Evolutionary conservation across 2,113 vertebrate genomes (phyloP).

Genomic region (Morone chrysops): DNA sequence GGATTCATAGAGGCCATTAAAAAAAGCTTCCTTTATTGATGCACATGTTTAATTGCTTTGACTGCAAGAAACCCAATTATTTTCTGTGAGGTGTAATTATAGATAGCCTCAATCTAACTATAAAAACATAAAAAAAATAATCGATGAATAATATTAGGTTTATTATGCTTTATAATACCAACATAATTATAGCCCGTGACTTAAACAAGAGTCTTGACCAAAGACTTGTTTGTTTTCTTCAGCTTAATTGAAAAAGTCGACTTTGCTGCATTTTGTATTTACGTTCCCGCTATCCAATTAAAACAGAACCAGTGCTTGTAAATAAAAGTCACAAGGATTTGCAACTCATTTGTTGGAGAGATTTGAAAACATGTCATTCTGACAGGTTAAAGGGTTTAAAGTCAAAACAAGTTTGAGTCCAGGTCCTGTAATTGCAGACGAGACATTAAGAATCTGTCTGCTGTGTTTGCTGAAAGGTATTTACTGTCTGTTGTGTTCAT

Average conservation of each 20-base stretch:
- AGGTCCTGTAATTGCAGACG: neutral
- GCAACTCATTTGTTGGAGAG: constrained; percentile 4
- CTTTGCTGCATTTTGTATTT: neutral
- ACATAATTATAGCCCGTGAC: constrained; percentile 31
- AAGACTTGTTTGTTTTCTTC: neutral
- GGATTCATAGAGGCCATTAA: neutral
- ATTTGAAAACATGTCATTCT: constrained; percentile 24
- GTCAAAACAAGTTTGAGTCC: neutral
- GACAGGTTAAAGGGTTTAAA: constrained; percentile 10
- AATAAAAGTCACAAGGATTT: constrained; percentile 19
- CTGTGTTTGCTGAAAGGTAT: neutral
- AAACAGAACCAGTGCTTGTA: neutral
- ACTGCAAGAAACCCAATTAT: constrained; percentile 53
- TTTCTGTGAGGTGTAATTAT: constrained; percentile 49
- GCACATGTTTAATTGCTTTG: constrained; percentile 28
- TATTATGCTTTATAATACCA: constrained; percentile 5
- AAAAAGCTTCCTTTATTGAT: constrained; percentile 8
- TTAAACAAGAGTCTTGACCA: neutral
- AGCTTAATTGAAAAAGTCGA: neutral
- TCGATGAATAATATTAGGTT: neutral
- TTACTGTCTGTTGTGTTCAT: neutral
- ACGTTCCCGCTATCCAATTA: constrained; percentile 25
- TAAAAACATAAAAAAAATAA: neutral
- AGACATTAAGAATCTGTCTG: neutral
- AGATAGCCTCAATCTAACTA: constrained; percentile 25